Conservation (phyloP, 2,888 invertebrate genomes). For the Erynnis tages region DNA sequence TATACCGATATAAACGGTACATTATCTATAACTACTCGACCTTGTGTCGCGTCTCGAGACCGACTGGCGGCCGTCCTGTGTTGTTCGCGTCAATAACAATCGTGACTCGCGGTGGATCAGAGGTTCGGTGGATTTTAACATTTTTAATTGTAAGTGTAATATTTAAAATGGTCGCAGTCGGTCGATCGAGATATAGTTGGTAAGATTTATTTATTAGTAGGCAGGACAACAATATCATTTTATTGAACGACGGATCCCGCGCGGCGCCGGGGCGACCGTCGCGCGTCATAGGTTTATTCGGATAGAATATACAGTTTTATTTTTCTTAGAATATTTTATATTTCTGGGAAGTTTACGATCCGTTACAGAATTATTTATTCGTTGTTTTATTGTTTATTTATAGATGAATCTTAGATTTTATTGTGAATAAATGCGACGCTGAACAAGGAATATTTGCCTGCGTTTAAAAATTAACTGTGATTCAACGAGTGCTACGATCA, state of each 20-base stretch:
- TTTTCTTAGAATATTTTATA: slow-evolving; percentile 1
- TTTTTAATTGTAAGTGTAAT: slow-evolving; percentile 1
- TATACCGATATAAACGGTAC: too few species aligned
- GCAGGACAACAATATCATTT: slow-evolving; percentile 2
- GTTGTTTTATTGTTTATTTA: slow-evolving; percentile 12
- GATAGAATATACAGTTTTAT: not conserved
- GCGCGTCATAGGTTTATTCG: not conserved
- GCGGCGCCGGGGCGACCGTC: too few species aligned
- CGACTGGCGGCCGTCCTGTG: too few species aligned
- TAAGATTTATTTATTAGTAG: slow-evolving; percentile 11
- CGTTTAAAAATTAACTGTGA: too few species aligned
- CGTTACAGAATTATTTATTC: slow-evolving; percentile 27
- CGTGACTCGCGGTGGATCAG: too few species aligned
- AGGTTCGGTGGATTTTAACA: too few species aligned
- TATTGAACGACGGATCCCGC: not conserved
- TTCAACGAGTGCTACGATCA: too few species aligned
- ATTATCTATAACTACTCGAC: too few species aligned
- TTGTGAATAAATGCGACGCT: slow-evolving; percentile 8
- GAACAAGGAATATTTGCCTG: not conserved
- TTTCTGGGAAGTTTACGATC: not conserved
- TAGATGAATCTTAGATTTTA: slow-evolving; percentile 13
- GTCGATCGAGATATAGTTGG: slow-evolving; percentile 4
- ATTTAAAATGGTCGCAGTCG: not conserved
- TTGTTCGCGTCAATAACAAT: too few species aligned
- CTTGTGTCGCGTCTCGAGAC: too few species aligned